Evolutionary conservation across 2,888 invertebrate genomes (phyloP).

Genomic region (Palloptera scutellata): DNA sequence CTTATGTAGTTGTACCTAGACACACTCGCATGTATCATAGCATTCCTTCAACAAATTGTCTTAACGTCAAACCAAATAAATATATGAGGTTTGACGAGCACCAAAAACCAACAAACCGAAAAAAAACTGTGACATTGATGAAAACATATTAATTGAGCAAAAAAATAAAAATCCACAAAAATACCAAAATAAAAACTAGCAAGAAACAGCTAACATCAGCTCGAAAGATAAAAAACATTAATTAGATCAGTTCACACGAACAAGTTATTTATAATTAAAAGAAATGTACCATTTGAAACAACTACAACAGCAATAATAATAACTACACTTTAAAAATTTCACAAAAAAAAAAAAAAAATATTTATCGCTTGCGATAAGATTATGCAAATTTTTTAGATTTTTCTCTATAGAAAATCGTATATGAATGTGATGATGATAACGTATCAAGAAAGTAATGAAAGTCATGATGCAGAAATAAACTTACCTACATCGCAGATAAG

Average conservation of each 20-base stretch:
- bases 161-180: neutral
- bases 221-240: conserved; percentile 18
- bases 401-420: no score
- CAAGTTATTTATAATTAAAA: neutral
- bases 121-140: neutral
- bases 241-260: conserved; percentile 32
- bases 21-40: no score
- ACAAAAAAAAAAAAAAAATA: no score
- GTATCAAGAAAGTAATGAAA: conserved; percentile 6
- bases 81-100: neutral
- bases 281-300: neutral
- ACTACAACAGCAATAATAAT: neutral
- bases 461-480: neutral
- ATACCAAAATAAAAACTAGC: no score
- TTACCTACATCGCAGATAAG: no score
- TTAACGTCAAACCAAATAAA: no score
- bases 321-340: neutral
- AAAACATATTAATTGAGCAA: neutral
- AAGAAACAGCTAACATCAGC: no score
- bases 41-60: no score
- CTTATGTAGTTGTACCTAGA: no score
- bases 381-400: conserved; percentile 13
- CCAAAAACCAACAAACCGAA: neutral
- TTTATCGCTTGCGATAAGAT: conserved; percentile 19
- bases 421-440: neutral